Evolutionary conservation across 2,888 invertebrate genomes (phyloP).

Genomic region (Rhaphigaster nebulosa): DNA sequence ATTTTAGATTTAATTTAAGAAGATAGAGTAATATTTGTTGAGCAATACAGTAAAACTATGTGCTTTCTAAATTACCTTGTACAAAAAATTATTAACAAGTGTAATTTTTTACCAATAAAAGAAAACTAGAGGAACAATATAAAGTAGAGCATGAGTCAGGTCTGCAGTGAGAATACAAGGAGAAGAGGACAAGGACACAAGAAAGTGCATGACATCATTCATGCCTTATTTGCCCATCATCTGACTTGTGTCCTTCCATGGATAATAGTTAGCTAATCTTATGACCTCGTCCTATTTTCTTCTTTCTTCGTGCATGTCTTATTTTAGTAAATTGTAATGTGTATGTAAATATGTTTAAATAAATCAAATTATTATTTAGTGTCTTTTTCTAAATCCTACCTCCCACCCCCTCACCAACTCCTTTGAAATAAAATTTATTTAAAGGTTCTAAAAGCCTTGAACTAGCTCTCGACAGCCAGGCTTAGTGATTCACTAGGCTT

Average conservation of each 20-base stretch:
- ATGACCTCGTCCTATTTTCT: conserved; percentile 35
- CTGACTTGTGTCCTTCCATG: conserved; percentile 53
- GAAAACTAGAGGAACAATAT: neutral
- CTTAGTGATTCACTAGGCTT: conserved; percentile 48
- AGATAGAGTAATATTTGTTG: neutral
- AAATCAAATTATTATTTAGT: conserved; percentile 53
- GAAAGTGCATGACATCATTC: conserved; percentile 58
- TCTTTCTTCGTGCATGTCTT: neutral
- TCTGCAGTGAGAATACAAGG: neutral
- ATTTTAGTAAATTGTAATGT: neutral
- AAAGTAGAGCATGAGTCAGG: conserved; percentile 53
- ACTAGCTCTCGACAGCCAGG: conserved; percentile 47
- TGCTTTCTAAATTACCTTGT: conserved; percentile 5
- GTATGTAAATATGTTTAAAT: conserved; percentile 17
- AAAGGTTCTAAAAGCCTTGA: conserved; percentile 51
- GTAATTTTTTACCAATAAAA: neutral
- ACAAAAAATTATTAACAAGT: neutral
- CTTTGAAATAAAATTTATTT: conserved; percentile 51
- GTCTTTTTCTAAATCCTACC: conserved; percentile 38
- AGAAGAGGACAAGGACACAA: conserved; percentile 57
- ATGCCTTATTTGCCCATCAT: conserved; percentile 56
- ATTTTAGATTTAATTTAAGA: neutral
- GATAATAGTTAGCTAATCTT: conserved; percentile 30
- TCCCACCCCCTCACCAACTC: neutral
- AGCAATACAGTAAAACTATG: conserved; percentile 49